A percentile compares a stretch with the other conserved stretches of the same genome.
Conservation (phyloP, 2,888 invertebrate species). For the Himalopsyche japonica region DNA sequence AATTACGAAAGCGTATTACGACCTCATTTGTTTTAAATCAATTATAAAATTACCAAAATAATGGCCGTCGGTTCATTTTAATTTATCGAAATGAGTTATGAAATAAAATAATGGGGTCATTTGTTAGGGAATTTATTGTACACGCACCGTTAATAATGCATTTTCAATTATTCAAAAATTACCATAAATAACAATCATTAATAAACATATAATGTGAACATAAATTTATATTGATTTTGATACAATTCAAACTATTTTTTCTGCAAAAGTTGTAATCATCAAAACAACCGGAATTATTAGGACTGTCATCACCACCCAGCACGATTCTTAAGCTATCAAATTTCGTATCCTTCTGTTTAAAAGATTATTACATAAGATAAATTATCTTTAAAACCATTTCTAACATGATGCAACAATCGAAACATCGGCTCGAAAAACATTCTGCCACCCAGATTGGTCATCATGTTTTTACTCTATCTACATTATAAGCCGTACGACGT, state of each 20-base stretch:
- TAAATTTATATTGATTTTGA: neutral
- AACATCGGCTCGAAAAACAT: too few relatives aligned
- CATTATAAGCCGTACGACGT: too few relatives aligned
- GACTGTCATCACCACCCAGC: too few relatives aligned
- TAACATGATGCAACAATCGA: too few relatives aligned
- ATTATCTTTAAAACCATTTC: too few relatives aligned
- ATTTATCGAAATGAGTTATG: constrained; percentile 26
- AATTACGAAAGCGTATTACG: constrained; percentile 16
- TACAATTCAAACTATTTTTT: neutral
- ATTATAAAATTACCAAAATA: constrained; percentile 34
- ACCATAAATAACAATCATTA: constrained; percentile 20
- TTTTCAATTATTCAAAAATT: constrained; percentile 22
- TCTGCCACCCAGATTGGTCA: too few relatives aligned
- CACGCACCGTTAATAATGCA: constrained; percentile 19
- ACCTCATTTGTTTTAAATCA: constrained; percentile 36
- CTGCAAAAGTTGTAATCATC: neutral
- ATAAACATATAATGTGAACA: neutral
- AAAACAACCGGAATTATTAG: too few relatives aligned
- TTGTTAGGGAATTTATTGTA: constrained; percentile 30
- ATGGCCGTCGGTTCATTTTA: constrained; percentile 20
- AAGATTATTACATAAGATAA: too few relatives aligned
- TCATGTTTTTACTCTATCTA: too few relatives aligned
- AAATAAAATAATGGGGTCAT: constrained; percentile 35
- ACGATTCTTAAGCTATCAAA: too few relatives aligned
- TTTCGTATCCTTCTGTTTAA: too few relatives aligned